Conservation (phyloP, 2,113 vertebrate species). For the Tringa solitaria region DNA sequence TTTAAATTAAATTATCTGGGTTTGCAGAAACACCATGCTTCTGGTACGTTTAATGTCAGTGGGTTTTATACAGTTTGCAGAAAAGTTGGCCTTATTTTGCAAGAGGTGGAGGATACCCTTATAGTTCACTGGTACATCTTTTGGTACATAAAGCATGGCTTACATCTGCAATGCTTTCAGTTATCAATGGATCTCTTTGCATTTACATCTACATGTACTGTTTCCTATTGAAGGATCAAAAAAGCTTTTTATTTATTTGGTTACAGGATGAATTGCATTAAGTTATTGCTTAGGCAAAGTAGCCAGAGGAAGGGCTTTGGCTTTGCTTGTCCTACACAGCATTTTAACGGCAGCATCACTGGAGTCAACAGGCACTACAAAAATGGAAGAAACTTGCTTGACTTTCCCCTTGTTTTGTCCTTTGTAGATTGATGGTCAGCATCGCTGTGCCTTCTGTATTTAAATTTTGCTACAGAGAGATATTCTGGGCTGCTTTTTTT, state of each 20-base stretch:
- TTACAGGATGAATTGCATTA: background rate
- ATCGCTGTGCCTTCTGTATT: background rate
- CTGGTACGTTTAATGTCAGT: background rate
- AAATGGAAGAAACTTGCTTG: background rate
- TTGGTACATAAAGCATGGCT: background rate
- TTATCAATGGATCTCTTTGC: background rate
- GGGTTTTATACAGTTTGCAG: background rate
- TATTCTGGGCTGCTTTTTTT: background rate
- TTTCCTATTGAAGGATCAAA: background rate
- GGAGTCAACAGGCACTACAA: background rate
- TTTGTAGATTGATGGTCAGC: background rate
- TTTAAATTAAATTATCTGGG: background rate
- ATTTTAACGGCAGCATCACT: background rate
- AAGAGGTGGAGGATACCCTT: background rate
- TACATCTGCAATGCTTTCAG: background rate
- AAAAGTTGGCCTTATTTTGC: background rate
- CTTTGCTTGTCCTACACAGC: background rate
- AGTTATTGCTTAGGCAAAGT: background rate
- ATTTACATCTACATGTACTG: background rate
- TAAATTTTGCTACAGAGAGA: background rate
- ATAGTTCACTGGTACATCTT: background rate
- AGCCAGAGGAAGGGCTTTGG: background rate
- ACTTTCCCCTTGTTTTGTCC: background rate
- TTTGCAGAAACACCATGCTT: background rate
- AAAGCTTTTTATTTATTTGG: background rate